Evolutionary conservation across 30 jellyfish, hydroid and myxozoan species (phyloP).

Genomic region (Sanderia malayensis): DNA sequence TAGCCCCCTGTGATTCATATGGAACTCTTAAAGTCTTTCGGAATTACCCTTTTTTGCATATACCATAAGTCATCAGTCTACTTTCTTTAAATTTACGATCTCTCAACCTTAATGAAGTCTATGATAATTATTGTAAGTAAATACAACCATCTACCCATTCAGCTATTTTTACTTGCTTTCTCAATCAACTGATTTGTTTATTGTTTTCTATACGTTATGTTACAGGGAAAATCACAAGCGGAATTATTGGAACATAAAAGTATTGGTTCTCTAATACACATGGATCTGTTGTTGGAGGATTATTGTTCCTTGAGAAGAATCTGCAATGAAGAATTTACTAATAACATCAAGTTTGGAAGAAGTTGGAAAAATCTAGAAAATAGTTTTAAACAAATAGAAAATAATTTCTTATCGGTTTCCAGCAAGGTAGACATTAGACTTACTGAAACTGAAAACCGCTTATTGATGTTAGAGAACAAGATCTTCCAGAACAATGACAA

Average conservation of each 20-base stretch:
- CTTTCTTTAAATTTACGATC: too few relatives aligned
- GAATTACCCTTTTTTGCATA: too few relatives aligned
- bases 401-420: not conserved
- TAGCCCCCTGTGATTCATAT: too few relatives aligned
- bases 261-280: slow-evolving; percentile 19
- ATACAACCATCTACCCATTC: too few relatives aligned
- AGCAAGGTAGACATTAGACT: not conserved
- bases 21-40: too few relatives aligned
- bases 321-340: slow-evolving; percentile 9
- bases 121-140: too few relatives aligned
- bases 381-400: not conserved
- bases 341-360: not conserved
- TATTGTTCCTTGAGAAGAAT: slow-evolving; percentile 18
- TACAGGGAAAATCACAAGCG: slow-evolving; percentile 11
- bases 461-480: not conserved
- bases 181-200: too few relatives aligned
- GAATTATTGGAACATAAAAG: slow-evolving; percentile 17
- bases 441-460: slow-evolving; percentile 14
- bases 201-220: too few relatives aligned
- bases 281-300: slow-evolving; percentile 25
- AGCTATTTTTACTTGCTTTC: too few relatives aligned
- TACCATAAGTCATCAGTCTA: too few relatives aligned
- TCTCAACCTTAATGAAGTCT: too few relatives aligned
- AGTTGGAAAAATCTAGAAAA: not conserved
- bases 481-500: too few relatives aligned